Base-by-base conservation (phyloP, 2,888 invertebrate species). In the Dilophus febrilis region DNA sequence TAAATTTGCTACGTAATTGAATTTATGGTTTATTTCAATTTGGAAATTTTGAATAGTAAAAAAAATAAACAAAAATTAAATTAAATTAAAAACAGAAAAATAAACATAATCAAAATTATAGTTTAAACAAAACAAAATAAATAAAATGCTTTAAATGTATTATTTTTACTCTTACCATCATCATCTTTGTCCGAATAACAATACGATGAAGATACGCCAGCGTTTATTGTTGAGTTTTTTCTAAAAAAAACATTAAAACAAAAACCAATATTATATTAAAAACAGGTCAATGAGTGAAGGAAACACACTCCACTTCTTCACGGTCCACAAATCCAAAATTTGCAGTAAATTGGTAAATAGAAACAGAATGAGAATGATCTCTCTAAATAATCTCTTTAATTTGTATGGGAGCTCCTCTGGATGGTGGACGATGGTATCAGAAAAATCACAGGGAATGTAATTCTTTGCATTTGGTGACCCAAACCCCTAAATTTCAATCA, bases 121-220 rank as follows among this genome's bases (percentile, higher is more conserved):
- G 2, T 16, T 19, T 13, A 19, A 19, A n/a, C 13, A 22, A 30
- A 12, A 31, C 14, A 37, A 37, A 4, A 29, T 12, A 12, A 37
- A 30, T 31, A 16, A 16, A 38, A 38, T 32, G 16, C 11, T 12
- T 14, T 26, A 3, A 19, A 14, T 16, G 27, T 12, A 6, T 8
- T 30, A 34, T 35, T 13, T 30, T 30, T 19, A 2, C 35, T 3
- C 14, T 22, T 32, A 12, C 32, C 32, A 38, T 32, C 29, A 10
- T 26, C 22, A 11, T 36, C 22, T 22, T 38, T 33, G 16, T 34
- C 35, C 10, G 40, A 40, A 22, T 29, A 40, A 35, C 35, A 35
- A n/a, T n/a, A n/a, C n/a, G n/a, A n/a, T 29, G 40, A 40, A 16
- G 22, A 30, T 10, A 22, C 18, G 10, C 35, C 40, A 22, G 18